phyloP scores from a whole-genome alignment of 2,113 vertebrate genomes.

The Pongo abelii region DNA sequence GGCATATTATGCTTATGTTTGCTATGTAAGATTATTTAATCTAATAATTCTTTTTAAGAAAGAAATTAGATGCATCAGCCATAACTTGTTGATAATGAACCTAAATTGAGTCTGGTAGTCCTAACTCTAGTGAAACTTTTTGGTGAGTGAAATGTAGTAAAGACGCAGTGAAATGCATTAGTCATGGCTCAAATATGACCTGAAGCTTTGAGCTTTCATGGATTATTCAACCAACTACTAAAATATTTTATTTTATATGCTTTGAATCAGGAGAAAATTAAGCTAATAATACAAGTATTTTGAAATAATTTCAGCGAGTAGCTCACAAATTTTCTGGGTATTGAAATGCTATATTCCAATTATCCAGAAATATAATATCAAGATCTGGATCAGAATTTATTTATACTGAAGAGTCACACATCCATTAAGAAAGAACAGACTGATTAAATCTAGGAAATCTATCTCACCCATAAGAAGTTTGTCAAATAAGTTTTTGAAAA shows the following conservation, averaged over 20 bases:
- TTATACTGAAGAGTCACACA: not conserved
- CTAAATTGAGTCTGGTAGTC: constrained; percentile 42
- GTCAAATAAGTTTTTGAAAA: constrained; percentile 13
- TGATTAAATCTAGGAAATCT: not conserved
- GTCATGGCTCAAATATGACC: not conserved
- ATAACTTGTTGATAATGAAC: constrained; percentile 55
- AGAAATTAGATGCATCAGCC: constrained; percentile 45
- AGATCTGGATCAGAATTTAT: not conserved
- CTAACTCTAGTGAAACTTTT: constrained; percentile 38
- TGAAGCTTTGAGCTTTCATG: constrained; percentile 13
- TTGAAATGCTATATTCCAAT: not conserved
- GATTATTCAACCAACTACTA: not conserved
- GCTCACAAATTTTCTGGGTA: not conserved
- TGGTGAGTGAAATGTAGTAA: constrained; percentile 9
- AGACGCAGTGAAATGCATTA: constrained; percentile 36
- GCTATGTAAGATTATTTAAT: not conserved
- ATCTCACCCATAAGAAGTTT: not conserved
- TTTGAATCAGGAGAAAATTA: constrained; percentile 30
- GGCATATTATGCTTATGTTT: not conserved
- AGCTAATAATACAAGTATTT: not conserved
- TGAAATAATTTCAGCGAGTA: not conserved
- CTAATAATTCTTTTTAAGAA: constrained; percentile 49
- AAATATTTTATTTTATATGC: not conserved
- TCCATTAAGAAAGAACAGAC: not conserved
- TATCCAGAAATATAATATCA: not conserved